Evolutionary conservation across 2,113 vertebrate species (phyloP), one percentile per base, ranked within the genome.

Genomic region (Anas platyrhynchos): DNA sequence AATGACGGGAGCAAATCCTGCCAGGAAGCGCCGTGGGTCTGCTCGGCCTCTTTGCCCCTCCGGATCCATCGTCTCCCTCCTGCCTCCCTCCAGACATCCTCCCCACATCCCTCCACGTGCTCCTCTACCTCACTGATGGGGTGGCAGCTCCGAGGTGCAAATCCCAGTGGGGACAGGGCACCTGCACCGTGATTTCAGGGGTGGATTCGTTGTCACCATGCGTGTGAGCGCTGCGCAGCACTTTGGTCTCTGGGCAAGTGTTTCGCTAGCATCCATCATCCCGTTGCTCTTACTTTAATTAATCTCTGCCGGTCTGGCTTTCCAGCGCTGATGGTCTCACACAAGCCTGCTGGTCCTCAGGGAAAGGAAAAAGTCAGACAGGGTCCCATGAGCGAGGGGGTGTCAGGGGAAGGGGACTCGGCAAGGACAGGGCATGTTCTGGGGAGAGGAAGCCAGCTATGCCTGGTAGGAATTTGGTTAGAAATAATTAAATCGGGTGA

Each of bases 231-330:
- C 59, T 81, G 48, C 69, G 34, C 61, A 63, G 89, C 71, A 34
- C 72, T 82, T 69, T 8, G 11, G 31, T 32, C 74, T 89, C 52
- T 52, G 67, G 78, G 69, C 79, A 91, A 92, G 65, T 5, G 44
- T 79, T 92, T 71, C 0, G 0, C 4, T 3, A 71, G 18, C 87
- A 94, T 83, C 85, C 93, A 90, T 90, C 96, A 92, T 91, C 71
- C 58, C 44, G 6, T 13, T 65, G 74, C 91, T 92, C 41, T 92
- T 80, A 86, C 11, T 66, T 83, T 94, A 95, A 91, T 96, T 91
- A 91, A 83, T 90, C 69, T 77, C 93, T 86, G 85, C 76, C 34
- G 85, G 52, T 83, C 36, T 86, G 82, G 50, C 27, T 80, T 91
- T 38, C 26, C 52, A 72, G 88, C 21, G 13, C 58, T 1, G 8